phyloP scores from a whole-genome alignment of 2,113 vertebrate species.

The Muntiacus muntjak region DNA sequence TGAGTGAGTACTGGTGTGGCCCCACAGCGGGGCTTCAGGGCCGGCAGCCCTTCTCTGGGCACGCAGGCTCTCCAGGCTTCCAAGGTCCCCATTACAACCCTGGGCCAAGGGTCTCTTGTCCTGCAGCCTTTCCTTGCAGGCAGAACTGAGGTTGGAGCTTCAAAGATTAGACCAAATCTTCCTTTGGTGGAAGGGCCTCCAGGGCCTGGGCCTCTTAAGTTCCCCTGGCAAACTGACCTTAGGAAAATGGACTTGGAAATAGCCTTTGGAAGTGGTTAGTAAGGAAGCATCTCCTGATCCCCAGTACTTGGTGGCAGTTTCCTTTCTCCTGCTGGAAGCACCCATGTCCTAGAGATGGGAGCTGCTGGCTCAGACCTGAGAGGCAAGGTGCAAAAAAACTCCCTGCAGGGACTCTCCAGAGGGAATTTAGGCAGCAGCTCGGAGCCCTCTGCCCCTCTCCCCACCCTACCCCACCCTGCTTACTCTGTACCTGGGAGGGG shows the following conservation, averaged over 20 bases:
- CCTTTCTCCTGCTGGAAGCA: background rate
- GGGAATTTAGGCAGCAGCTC: background rate
- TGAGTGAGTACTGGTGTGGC: constrained; percentile 85
- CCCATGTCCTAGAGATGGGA: background rate
- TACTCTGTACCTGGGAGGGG: background rate
- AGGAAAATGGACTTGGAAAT: background rate
- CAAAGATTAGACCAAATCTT: background rate
- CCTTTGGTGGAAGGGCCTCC: background rate
- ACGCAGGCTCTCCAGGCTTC: background rate
- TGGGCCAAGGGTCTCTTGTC: background rate
- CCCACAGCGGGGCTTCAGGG: background rate
- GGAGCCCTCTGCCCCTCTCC: background rate
- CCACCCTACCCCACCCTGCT: background rate
- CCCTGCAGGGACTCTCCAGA: background rate
- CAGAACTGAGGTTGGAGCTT: background rate
- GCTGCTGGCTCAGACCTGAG: background rate
- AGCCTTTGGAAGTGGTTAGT: background rate
- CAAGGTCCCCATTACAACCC: background rate
- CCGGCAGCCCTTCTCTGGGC: background rate
- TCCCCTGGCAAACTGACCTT: background rate
- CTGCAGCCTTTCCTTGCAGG: background rate
- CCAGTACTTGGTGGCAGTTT: background rate
- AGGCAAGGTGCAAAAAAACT: no score
- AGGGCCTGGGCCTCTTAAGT: background rate
- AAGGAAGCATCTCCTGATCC: background rate